phyloP scores from a whole-genome alignment of 2,113 vertebrate genomes.

The Bostrychus sinensis region DNA sequence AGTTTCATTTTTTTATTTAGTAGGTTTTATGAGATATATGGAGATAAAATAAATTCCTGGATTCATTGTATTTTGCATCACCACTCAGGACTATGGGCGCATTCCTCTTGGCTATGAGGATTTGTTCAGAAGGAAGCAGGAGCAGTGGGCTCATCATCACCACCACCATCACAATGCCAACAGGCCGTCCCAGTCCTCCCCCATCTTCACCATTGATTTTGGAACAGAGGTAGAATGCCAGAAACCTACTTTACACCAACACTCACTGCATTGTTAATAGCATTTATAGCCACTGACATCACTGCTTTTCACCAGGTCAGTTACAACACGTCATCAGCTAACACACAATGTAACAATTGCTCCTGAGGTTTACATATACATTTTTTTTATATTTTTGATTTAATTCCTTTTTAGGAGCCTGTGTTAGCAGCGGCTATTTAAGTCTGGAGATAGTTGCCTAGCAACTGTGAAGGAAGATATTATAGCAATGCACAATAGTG shows the following conservation, averaged over 20 bases:
- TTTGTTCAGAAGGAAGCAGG: slow-evolving; percentile 88
- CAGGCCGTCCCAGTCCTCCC: slow-evolving; percentile 89
- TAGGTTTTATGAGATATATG: no score
- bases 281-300: background rate
- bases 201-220: slow-evolving; percentile 92
- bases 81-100: slow-evolving; percentile 86
- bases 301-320: slow-evolving; percentile 10
- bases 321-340: no score
- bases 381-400: slow-evolving; percentile 43
- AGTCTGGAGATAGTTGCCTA: slow-evolving; percentile 77
- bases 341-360: background rate
- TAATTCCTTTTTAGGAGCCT: slow-evolving; percentile 43
- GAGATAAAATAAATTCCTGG: no score
- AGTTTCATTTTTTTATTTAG: no score
- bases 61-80: background rate
- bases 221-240: slow-evolving; percentile 83
- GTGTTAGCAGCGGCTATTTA: slow-evolving; percentile 60
- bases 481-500: slow-evolving; percentile 57
- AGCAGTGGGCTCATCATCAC: slow-evolving; percentile 92
- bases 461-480: slow-evolving; percentile 72
- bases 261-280: background rate
- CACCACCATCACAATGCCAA: slow-evolving; percentile 80
- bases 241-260: background rate
- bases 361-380: slow-evolving; percentile 8
- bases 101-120: slow-evolving; percentile 90